A percentile compares a stretch with the other conserved stretches of the same genome.
These are phyloP conservation scores for Auanema sp. DNA, from an alignment of 2,888 invertebrate genomes.

Conservation along the genomic window DNA sequence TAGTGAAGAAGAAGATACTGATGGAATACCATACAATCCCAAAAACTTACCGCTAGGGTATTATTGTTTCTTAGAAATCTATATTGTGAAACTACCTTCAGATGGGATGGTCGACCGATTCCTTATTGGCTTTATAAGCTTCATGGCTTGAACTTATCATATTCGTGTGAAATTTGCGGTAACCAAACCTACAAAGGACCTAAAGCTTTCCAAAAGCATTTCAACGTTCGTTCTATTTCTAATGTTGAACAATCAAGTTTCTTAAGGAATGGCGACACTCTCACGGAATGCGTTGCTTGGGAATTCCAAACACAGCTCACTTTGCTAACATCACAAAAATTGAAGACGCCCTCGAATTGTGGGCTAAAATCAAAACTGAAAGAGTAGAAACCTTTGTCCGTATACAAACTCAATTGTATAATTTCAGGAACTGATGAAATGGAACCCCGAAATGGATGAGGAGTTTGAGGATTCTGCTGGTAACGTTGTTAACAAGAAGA, in stretches of 20 bases:
- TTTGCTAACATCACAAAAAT: slow-evolving; percentile 96
- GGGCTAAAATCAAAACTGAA: slow-evolving; percentile 94
- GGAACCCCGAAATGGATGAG: slow-evolving; percentile 70
- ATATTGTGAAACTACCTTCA: slow-evolving; percentile 11
- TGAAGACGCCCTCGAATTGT: slow-evolving; percentile 73
- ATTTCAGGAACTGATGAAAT: slow-evolving; percentile 17
- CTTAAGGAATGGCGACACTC: slow-evolving; percentile 74
- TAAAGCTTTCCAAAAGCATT: slow-evolving; percentile 98
- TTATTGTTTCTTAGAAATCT: slow-evolving; percentile 86
- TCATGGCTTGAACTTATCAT: slow-evolving; percentile 96
- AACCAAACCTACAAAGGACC: slow-evolving; percentile 90
- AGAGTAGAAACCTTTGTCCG: no score
- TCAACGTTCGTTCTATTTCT: slow-evolving; percentile 73
- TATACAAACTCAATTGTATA: no score
- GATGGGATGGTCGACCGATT: slow-evolving; percentile 65
- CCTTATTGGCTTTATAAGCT: slow-evolving; percentile 78
- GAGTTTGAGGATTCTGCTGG: slow-evolving; percentile 98
- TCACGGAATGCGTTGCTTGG: slow-evolving; percentile 93
- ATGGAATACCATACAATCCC: slow-evolving; percentile 97
- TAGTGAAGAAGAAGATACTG: slow-evolving; percentile 71
- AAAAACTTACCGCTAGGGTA: slow-evolving; percentile 98
- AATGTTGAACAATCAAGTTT: neutral
- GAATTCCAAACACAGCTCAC: slow-evolving; percentile 98
- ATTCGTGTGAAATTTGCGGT: slow-evolving; percentile 98
- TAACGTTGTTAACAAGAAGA: slow-evolving; percentile 97